Base-by-base conservation (phyloP, 2,888 invertebrate species). In the Drosophila greeni region DNA sequence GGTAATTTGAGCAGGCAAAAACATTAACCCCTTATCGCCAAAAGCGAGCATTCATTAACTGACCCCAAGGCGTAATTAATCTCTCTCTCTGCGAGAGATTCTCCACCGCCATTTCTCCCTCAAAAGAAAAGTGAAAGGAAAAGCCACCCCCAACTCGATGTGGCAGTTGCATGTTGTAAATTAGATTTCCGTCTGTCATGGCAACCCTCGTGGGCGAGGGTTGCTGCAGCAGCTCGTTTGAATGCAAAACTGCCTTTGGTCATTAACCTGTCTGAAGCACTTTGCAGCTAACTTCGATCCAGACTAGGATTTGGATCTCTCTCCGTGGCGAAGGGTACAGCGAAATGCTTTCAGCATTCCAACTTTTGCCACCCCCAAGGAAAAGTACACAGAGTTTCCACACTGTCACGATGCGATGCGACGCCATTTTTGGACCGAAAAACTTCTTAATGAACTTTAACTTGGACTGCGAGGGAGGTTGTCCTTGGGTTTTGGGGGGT, bases 231-330 rank as follows among this genome's bases (percentile, higher is more conserved):
- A n/a, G 23, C 72, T 75, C 75, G 79, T 80, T 82, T 80, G 78
- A 82, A 82, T 82, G 83, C 82, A 82, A 82, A 82, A 82, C 85
- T 73, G 78, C 61, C 72, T 72, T 82, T 82, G 82, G 85, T 82
- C 82, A 84, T 82, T 82, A 82, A 82, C 81, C 84, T 84, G 84
- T 78, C 77, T 75, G 66, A 70, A 76, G 84, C 84, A 80, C 84
- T 83, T 80, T 80, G 84, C 69, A 70, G 71, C 70, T 51, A 68
- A 73, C 73, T 64, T 58, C 55, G 16, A 33, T 23, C 12, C 34
- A 24, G 24, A 31, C 8, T 36, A 6, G 29, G 52, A 52, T 24
- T 14, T 16, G 24, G 34, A 47, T 67, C 45, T 31, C 8, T 67
- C 55, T 55, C 16, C 18, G n/a, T n/a, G 18, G 9, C 12, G 36